Conservation (phyloP, 1,140 invertebrate genomes). For the Goniozus legneri region DNA sequence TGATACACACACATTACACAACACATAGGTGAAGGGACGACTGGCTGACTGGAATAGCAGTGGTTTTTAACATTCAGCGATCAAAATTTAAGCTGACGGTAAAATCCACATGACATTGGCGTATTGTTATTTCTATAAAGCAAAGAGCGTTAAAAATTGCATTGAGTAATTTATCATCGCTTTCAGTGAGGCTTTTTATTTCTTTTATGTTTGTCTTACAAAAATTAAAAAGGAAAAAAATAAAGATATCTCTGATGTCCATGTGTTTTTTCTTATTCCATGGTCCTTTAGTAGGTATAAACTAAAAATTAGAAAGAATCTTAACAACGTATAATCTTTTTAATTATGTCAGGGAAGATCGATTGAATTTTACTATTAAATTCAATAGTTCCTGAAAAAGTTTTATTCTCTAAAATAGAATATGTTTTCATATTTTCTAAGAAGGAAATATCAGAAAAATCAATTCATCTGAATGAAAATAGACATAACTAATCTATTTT, state of each 20-base stretch:
- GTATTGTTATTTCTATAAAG: too few relatives aligned
- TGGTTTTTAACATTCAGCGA: conserved; percentile 23
- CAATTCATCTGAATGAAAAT: too few relatives aligned
- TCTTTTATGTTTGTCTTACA: conserved; percentile 43
- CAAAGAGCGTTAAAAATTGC: conserved; percentile 31
- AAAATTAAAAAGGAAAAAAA: conserved; percentile 40
- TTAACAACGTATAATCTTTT: not conserved
- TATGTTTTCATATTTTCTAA: too few relatives aligned
- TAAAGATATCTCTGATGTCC: conserved; percentile 38
- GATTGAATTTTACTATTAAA: not conserved
- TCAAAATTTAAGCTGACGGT: conserved; percentile 22
- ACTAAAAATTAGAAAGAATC: not conserved
- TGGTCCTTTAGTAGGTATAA: not conserved
- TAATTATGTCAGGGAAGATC: not conserved
- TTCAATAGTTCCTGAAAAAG: not conserved
- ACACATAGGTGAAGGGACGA: conserved; percentile 13
- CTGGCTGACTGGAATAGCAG: conserved; percentile 25
- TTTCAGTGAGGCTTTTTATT: conserved; percentile 42
- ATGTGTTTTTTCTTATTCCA: not conserved
- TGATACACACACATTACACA: not conserved
- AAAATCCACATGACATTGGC: conserved; percentile 21
- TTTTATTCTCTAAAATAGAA: too few relatives aligned
- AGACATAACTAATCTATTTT: too few relatives aligned
- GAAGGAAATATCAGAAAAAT: too few relatives aligned
- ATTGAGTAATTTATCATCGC: conserved; percentile 32